A percentile compares a stretch with the other conserved stretches of the same genome.
Evolutionary conservation across 2,888 invertebrate species (phyloP).

Genomic region (Tolmerus cingulatus): DNA sequence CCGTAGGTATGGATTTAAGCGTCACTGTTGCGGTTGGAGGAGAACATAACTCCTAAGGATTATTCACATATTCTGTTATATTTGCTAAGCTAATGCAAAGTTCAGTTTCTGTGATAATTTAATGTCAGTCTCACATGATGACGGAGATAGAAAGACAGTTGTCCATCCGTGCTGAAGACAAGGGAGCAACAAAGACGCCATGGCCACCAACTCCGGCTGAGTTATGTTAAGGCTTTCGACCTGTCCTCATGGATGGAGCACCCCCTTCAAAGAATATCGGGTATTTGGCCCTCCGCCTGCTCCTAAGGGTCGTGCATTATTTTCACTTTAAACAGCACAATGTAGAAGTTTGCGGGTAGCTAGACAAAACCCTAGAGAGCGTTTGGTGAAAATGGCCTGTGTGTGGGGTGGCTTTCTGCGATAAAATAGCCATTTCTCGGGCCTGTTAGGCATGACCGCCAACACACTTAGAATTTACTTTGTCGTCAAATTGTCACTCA

Average conservation of each 20-base stretch:
- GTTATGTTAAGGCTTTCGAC: constrained; percentile 7
- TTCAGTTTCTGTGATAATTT: constrained; percentile 47
- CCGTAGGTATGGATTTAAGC: neutral
- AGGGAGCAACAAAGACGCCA: constrained; percentile 13
- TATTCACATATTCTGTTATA: constrained; percentile 47
- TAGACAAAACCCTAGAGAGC: constrained; percentile 39
- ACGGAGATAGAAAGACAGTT: constrained; percentile 11
- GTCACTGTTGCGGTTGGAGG: neutral
- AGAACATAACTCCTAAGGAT: constrained; percentile 45
- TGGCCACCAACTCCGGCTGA: neutral
- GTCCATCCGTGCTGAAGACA: neutral
- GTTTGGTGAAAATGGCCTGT: constrained; percentile 40
- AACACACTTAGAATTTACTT: constrained; percentile 42
- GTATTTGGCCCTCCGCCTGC: constrained; percentile 30
- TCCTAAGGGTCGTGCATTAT: constrained; percentile 44
- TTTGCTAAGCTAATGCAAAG: constrained; percentile 48
- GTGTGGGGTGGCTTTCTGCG: constrained; percentile 24
- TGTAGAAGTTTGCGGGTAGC: constrained; percentile 37
- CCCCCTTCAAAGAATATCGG: constrained; percentile 18
- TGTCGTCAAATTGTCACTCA: constrained; percentile 43
- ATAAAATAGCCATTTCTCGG: constrained; percentile 27
- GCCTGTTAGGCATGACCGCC: constrained; percentile 30
- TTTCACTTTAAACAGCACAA: constrained; percentile 45
- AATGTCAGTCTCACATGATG: constrained; percentile 29
- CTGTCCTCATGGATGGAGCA: constrained; percentile 13